Base-by-base conservation (phyloP, 2,888 invertebrate genomes). In the Fabriciana adippe region DNA sequence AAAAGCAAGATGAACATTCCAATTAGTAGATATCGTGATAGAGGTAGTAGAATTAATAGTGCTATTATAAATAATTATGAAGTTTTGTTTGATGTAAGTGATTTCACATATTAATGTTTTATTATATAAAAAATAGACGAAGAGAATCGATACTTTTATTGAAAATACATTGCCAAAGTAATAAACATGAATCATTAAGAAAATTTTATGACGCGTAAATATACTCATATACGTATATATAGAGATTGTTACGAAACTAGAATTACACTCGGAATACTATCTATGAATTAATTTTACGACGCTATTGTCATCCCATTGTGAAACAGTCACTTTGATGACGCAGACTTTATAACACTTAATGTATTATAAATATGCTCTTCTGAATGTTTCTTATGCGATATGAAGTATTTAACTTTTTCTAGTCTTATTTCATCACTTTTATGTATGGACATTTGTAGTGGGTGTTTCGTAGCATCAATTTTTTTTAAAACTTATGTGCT, bases 231-330 rank as follows among this genome's bases (percentile, higher is more conserved):
- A 61, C 26, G 4, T 26, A 26, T 4, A 35, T 41, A 41, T 61
- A 51, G 53, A 66, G 45, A 59, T 55, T 61, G 66, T 73, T 73
- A 67, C 62, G 70, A 73, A 72, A 72, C 63, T 47, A 69, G 70
- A 70, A 69, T 67, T 63, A 64, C 64, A 69, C 69, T 66, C 64
- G 64, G 67, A 72, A 73, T 68, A 71, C 69, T 68, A 67, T 70
- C 67, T 65, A 74, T 74, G 76, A 76, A 76, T 76, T 77, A 76
- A 76, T 78, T 77, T 77, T 75, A 79, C 75, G 77, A 70, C 72
- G 63, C 74, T 71, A 74, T 76, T 76, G 76, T 76, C 72, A 76
- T 75, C 75, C 75, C 75, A 78, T 81, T 79, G 74, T 75, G 79
- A 68, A 79, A 79, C 63, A 57, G 65, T 73, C 66, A 60, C 67